A percentile compares a stretch with the other conserved stretches of the same genome.
Evolutionary conservation across 2,888 invertebrate species (phyloP).

Genomic region (Eupithecia vulgata): DNA sequence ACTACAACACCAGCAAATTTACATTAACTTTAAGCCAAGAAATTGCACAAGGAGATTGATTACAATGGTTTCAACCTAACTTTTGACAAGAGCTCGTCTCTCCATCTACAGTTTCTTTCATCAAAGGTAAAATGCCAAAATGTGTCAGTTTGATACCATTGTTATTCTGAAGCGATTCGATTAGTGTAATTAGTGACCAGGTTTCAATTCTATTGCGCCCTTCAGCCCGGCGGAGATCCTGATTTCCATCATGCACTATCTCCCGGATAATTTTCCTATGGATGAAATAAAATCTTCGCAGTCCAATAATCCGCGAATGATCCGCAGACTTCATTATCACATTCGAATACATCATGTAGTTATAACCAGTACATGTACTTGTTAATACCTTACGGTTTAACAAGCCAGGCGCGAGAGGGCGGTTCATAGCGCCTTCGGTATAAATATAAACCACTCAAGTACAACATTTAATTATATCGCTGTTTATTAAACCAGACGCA

Average conservation of each 20-base stretch:
- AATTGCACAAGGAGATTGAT: no score
- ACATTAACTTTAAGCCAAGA: no score
- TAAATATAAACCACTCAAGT: constrained; percentile 82
- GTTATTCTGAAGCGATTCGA: no score
- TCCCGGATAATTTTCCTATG: neutral
- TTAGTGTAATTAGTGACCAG: no score
- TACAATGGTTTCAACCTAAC: no score
- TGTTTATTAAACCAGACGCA: constrained; percentile 79
- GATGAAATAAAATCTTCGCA: neutral
- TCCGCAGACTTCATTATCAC: constrained; percentile 25
- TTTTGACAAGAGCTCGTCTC: no score
- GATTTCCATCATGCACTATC: neutral
- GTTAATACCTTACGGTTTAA: constrained; percentile 71
- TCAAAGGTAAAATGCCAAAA: no score
- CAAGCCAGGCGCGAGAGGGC: constrained; percentile 69
- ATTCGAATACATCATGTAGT: constrained; percentile 32
- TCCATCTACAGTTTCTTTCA: no score
- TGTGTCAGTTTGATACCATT: no score
- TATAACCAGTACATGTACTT: constrained; percentile 53
- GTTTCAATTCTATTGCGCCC: no score
- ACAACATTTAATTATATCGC: constrained; percentile 83
- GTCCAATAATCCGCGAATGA: constrained; percentile 12
- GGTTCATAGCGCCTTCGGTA: constrained; percentile 63
- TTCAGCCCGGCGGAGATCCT: neutral
- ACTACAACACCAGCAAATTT: no score